Evolutionary conservation across 2,888 invertebrate genomes (phyloP), one percentile per base, ranked within the genome.

Genomic region (Sinelater perroti): DNA sequence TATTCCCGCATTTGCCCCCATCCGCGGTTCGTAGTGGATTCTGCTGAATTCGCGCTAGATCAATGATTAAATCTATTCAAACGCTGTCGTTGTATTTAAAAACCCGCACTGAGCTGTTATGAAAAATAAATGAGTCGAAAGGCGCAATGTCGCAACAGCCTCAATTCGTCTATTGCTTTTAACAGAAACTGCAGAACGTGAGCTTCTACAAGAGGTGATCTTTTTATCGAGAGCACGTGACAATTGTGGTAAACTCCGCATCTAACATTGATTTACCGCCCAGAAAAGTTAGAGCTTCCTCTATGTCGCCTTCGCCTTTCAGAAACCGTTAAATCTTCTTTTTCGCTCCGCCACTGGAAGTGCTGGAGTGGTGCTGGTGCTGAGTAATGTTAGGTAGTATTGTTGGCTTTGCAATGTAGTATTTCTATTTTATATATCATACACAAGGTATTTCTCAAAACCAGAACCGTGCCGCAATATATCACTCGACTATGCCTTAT

Each of bases 201-300:
- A 42, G 24, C 42, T 44, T 42, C n/a, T 26, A 44, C 28, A 49
- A 14, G 24, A 35, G 17, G 13, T 28, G 33, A 28, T 50, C 35
- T 36, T 50, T 36, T 38, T 42, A 51, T 51, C 51, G 24, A 51
- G 16, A 31, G 24, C 47, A 46, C 45, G 18, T 52, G 33, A 52
- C 52, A 26, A 44, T 33, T 33, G 52, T 33, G 44, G 42, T 33
- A 31, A 44, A 44, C 42, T 44, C 42, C 42, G 44, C 52, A 44
- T 52, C 44, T 44, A 52, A 44, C 52, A 52, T 52, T 52, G 52
- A 44, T 52, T 52, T 52, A 52, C 44, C 40, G 52, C 30, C 30
- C 18, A 21, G 18, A 24, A 33, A 30, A 33, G 42, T 21, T 18
- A 33, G 33, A 18, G 44, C 33, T 52, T 52, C 44, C 44, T 52